Evolutionary conservation across 1,140 invertebrate genomes (phyloP), one percentile per base, ranked within the genome.

Genomic region (Temnothorax curvispinosus): DNA sequence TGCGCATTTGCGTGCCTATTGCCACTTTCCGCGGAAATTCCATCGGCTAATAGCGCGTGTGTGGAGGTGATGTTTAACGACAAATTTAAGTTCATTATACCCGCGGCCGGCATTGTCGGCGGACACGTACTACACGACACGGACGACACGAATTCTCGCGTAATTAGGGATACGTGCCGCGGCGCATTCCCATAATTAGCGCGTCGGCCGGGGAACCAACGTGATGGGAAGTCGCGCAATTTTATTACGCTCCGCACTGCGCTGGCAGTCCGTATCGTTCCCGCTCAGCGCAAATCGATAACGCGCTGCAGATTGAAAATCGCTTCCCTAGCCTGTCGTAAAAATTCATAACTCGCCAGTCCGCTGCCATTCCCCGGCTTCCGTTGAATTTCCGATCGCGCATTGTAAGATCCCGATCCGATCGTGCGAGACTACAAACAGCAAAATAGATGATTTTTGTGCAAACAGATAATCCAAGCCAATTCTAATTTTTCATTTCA

Each of bases 81-180:
- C 69, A 75, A 84, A 84, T 84, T 84, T 84, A 84, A 84, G 80
- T 84, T 75, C 80, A 84, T 84, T 84, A 84, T 74, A 54, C 80
- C 54, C 69, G 41, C 80, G 56, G 32, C 27, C 54, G 32, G 69
- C 56, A 75, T 60, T 84, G 54, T 74, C 77, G 35, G 27, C 13
- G 38, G 80, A 62, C 67, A 35, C 67, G 67, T 74, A 84, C 54
- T 81, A 44, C 78, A 54, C 77, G 64, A 69, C 64, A 44, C 64
- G 78, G 56, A 80, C 47, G 77, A 80, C 62, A 80, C 62, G 62
- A 80, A 84, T 74, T 84, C 80, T 74, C 54, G 80, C 69, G 69
- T 84, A 84, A 84, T 84, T 84, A 84, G 69, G 21, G 54, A 74
- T 84, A 84, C 52, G 67, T 47, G 80, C 72, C 69, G 52, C 69